Evolutionary conservation across 2,113 vertebrate species (phyloP), one percentile per base, ranked within the genome.

Genomic region (Hystrix brachyura): DNA sequence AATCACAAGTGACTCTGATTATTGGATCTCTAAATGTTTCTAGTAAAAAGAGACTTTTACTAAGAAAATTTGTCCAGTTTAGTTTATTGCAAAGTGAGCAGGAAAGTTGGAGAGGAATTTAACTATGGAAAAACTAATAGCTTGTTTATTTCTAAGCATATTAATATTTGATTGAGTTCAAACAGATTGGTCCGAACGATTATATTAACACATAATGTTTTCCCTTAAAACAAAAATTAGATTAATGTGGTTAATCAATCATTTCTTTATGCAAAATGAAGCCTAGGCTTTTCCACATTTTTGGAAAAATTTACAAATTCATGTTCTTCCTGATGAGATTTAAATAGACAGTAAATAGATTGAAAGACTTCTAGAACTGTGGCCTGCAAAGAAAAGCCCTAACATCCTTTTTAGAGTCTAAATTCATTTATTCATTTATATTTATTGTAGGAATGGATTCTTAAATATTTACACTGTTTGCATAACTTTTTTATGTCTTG

Each of bases 221-320:
- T 89, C 15, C 5, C 79, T 87, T 72, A 72, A 46, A 91, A 87
- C 1, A 74, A 57, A 86, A 46, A 38, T n/a, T 85, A 82, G 15
- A 74, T 71, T 79, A 27, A 0, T 59, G 29, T 60, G 4, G 0
- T 60, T 67, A 80, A 69, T 89, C 82, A 80, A 69, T 89, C 82
- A 19, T 82, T 65, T 81, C 21, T 55, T 88, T n/a, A 82, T 87
- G 8, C 34, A 95, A 94, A 92, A 88, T 90, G 79, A 94, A 60
- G 10, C 8, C 17, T 10, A 84, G 2, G 2, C 29, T 72, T 38
- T 38, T 38, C 69, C 25, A 88, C 74, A 79, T 79, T 1, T 90
- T 69, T 38, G 29, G 57, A 82, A 46, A 72, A 53, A 69, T 23
- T 53, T 27, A 79, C 15, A 72, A 86, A 43, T 71, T 32, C 21